Evolutionary conservation across 2,113 vertebrate genomes (phyloP), one percentile per base, ranked within the genome.

Genomic region (Geococcyx californianus): DNA sequence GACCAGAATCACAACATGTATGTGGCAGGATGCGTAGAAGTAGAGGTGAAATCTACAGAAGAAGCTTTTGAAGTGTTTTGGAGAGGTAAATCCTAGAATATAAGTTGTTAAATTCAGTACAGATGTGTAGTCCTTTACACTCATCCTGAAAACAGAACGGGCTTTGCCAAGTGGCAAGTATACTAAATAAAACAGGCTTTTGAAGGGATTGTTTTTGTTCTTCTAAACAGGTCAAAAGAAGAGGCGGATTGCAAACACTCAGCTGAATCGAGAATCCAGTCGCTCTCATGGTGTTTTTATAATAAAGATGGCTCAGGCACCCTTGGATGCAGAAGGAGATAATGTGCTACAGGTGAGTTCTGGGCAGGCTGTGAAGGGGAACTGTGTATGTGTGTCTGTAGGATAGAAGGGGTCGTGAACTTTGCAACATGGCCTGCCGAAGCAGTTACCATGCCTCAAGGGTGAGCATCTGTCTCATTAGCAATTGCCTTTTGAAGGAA

Each of bases 1-100:
- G 99, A 99, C 94, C 99, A 99, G 97, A 99, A 99, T 93, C 99
- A 99, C 94, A 99, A 99, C 94, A 99, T 99, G 99, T 99, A 99
- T 21, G 98, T 99, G 44, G 98, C 98, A 1, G 99, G 99, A 20
- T 99, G 99, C 97, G 99, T 99, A 1, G 99, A 99, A 60, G 98
- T 99, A 2, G 99, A 99, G 94, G 99, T 99, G 31, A 99, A 99
- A 94, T 99, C 99, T 12, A 99, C 98, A 1, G 99, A 99, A 62
- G 99, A 98, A 93, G 98, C 97, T 52, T 99, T 99, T n/a, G 99
- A 99, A 95, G 98, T 99, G 7, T 99, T 99, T 89, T 99, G 99
- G 99, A 98, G 95, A 99, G 99, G 99, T 99, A 90, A 97, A 24
- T 31, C 25, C 34, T 42, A 3, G 16, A 20, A 6, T 42, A 7